Conservation (phyloP, 2,888 invertebrate genomes). For the Andrena haemorrhoa region DNA sequence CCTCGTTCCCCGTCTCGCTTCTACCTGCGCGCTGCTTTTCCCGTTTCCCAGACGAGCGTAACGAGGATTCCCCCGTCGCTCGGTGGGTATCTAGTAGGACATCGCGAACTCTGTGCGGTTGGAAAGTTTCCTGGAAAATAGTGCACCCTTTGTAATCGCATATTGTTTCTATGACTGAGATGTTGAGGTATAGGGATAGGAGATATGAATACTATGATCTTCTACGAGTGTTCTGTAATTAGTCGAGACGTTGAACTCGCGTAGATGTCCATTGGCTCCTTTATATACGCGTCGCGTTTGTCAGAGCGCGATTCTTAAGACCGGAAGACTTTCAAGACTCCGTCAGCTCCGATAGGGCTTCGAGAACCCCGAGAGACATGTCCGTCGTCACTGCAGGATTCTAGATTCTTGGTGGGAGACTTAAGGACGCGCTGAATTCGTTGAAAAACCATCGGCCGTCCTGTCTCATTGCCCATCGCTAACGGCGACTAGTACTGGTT, state of each 20-base stretch:
- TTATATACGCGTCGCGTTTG: background rate
- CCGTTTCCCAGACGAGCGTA: background rate
- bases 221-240: background rate
- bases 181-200: no score
- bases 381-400: background rate
- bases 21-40: slow-evolving; percentile 51
- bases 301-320: slow-evolving; percentile 31
- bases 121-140: no score
- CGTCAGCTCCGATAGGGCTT: slow-evolving; percentile 29
- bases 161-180: no score
- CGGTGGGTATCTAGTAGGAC: background rate
- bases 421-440: background rate
- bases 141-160: no score
- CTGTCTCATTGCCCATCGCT: background rate
- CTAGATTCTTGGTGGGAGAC: background rate
- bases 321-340: slow-evolving; percentile 49
- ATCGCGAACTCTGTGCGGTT: no score
- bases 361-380: slow-evolving; percentile 11
- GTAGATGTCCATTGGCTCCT: background rate
- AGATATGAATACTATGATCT: background rate
- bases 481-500: slow-evolving; percentile 10
- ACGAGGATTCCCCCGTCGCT: slow-evolving; percentile 9
- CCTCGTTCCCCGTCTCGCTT: slow-evolving; percentile 58
- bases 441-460: background rate
- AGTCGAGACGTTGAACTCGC: background rate